Evolutionary conservation across 2,113 vertebrate genomes (phyloP).

Genomic region (Nyctereutes procyonoides): DNA sequence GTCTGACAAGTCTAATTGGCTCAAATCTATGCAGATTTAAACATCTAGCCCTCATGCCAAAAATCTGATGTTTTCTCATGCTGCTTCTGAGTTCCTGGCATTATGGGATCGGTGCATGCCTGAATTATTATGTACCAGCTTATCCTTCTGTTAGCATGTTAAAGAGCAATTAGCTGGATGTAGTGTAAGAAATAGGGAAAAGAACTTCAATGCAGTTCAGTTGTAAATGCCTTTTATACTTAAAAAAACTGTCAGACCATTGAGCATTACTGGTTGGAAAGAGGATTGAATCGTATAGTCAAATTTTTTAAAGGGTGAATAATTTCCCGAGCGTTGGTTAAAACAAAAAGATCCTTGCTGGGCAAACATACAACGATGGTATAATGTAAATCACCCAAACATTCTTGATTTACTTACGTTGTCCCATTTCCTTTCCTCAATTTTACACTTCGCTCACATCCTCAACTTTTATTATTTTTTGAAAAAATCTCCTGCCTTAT

Average conservation of each 20-base stretch:
- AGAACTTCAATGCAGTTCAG: constrained; percentile 75
- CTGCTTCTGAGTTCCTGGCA: constrained; percentile 76
- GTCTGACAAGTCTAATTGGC: constrained; percentile 83
- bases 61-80: constrained; percentile 82
- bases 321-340: constrained; percentile 72
- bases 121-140: constrained; percentile 73
- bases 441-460: constrained; percentile 33
- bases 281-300: constrained; percentile 76
- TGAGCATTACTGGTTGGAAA: constrained; percentile 78
- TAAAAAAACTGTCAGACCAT: constrained; percentile 73
- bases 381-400: constrained; percentile 79
- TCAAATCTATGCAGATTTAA: constrained; percentile 84
- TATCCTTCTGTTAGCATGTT: constrained; percentile 80
- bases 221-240: constrained; percentile 83
- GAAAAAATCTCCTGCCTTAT: constrained; percentile 37
- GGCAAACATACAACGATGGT: constrained; percentile 74
- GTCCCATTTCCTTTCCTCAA: constrained; percentile 38
- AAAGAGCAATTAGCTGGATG: constrained; percentile 81
- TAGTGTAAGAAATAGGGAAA: constrained; percentile 76
- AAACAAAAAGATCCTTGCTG: constrained; percentile 75
- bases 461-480: constrained; percentile 39
- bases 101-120: constrained; percentile 79
- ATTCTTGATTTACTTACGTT: constrained; percentile 47
- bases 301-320: constrained; percentile 77
- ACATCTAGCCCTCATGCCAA: constrained; percentile 78